Base-by-base conservation (phyloP, 2,888 invertebrate genomes). In the Leucozona laternaria region DNA sequence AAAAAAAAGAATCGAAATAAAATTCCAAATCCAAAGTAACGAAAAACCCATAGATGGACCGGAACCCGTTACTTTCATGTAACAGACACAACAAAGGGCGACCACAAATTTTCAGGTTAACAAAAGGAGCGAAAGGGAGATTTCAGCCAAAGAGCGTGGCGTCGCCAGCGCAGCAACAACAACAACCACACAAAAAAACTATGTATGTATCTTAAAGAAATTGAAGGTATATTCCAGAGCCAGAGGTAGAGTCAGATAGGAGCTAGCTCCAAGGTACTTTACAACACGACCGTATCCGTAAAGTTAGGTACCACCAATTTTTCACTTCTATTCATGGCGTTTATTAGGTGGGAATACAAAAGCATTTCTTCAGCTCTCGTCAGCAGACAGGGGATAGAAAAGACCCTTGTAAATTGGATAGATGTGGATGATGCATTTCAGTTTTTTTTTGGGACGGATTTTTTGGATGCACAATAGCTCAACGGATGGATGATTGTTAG, bases 251-350 rank as follows among this genome's bases (percentile, higher is more conserved):
- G 48, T 6, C 22, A 37, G n/a, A 28, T 37, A 25, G 25, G n/a
- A 40, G 48, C n/a, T n/a, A 22, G 50, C 40, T 81, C 48, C 45
- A 64, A 73, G 70, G 76, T 25, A 25, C 72, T 70, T 34, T 64
- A 37, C 31, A 62, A 68, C 68, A 68, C 68, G 68, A 68, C 53
- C 53, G 68, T 66, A 48, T 66, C 66, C 48, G 66, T 66, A 48
- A 66, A 66, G 66, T 68, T 68, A 77, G 85, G 85, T 73, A 81
- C 81, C 80, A 85, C 80, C 73, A 85, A 85, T 81, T 85, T 81
- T 85, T 85, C 85, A 85, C 77, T 68, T 80, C 85, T 85, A 81
- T 85, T 85, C 72, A 72, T 85, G 77, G 85, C 78, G 85, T 86
- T 86, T 81, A 86, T 78, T 86, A 75, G 82, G 78, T 79, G 78